Evolutionary conservation across 2,888 invertebrate species (phyloP).

Genomic region (Ferdinandea cuprea): DNA sequence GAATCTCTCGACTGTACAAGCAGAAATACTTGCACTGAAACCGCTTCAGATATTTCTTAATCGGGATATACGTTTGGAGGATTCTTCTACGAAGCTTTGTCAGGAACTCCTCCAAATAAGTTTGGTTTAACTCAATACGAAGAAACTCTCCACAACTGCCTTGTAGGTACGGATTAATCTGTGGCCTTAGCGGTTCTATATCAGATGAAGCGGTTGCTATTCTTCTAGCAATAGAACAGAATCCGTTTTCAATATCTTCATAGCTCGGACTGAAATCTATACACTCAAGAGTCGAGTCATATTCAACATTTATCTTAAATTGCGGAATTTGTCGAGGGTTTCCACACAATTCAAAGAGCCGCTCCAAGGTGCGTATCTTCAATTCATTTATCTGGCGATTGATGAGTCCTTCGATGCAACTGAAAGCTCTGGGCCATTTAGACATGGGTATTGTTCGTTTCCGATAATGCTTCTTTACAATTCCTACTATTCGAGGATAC

Average conservation of each 20-base stretch:
- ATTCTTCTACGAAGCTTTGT: constrained; percentile 84
- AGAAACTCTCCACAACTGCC: constrained; percentile 84
- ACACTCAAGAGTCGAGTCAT: constrained; percentile 73
- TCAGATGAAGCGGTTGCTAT: constrained; percentile 85
- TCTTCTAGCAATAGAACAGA: constrained; percentile 85
- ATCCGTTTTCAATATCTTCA: constrained; percentile 84
- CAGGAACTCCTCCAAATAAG: constrained; percentile 84
- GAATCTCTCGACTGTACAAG: constrained; percentile 84
- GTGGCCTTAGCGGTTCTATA: constrained; percentile 85
- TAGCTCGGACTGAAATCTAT: constrained; percentile 86
- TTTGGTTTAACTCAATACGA: constrained; percentile 85
- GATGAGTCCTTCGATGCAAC: constrained; percentile 84
- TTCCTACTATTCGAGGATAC: constrained; percentile 82
- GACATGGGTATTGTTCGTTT: constrained; percentile 78
- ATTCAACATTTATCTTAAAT: constrained; percentile 84
- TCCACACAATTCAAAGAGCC: constrained; percentile 85
- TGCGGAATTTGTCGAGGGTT: constrained; percentile 85
- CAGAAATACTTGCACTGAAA: constrained; percentile 85
- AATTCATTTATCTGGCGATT: constrained; percentile 87
- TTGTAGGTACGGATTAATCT: constrained; percentile 83
- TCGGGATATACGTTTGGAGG: constrained; percentile 84
- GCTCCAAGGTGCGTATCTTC: constrained; percentile 87
- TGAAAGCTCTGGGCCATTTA: constrained; percentile 80
- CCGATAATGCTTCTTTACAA: constrained; percentile 79
- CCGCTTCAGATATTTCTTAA: constrained; percentile 84